Conservation (phyloP, 2,797 vertebrate genomes). For the Chelon auratus region DNA sequence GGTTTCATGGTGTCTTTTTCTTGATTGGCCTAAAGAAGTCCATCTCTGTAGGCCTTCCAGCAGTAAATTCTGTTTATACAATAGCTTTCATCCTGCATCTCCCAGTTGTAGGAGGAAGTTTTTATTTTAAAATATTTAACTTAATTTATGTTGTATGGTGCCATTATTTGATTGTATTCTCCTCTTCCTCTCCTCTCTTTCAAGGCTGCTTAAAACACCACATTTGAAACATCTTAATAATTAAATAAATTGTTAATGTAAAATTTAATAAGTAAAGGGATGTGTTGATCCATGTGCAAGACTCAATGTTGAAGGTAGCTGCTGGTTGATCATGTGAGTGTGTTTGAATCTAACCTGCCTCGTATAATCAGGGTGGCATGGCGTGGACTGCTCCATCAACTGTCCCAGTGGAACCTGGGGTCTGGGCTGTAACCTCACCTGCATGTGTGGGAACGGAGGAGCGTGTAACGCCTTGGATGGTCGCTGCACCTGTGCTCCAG, state of each 20-base stretch:
- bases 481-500: slow-evolving; percentile 91
- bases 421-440: slow-evolving; percentile 92
- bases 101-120: too few relatives aligned
- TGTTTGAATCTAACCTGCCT: background rate
- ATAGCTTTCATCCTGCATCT: too few relatives aligned
- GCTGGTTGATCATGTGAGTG: background rate
- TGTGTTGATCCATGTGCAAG: too few relatives aligned
- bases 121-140: too few relatives aligned
- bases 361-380: slow-evolving; percentile 91
- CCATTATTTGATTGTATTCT: too few relatives aligned
- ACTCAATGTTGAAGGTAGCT: too few relatives aligned
- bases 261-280: too few relatives aligned
- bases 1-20: background rate
- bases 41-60: background rate
- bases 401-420: slow-evolving; percentile 96
- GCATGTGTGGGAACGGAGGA: slow-evolving; percentile 90
- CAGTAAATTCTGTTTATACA: too few relatives aligned
- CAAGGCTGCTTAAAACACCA: background rate
- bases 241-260: background rate
- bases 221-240: background rate
- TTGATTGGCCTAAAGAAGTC: background rate
- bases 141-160: too few relatives aligned
- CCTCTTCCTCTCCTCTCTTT: too few relatives aligned
- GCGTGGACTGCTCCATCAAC: slow-evolving; percentile 95
- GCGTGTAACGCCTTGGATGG: slow-evolving; percentile 92